Base-by-base conservation (phyloP, 2,888 invertebrate genomes). In the Bellardia bayeri region DNA sequence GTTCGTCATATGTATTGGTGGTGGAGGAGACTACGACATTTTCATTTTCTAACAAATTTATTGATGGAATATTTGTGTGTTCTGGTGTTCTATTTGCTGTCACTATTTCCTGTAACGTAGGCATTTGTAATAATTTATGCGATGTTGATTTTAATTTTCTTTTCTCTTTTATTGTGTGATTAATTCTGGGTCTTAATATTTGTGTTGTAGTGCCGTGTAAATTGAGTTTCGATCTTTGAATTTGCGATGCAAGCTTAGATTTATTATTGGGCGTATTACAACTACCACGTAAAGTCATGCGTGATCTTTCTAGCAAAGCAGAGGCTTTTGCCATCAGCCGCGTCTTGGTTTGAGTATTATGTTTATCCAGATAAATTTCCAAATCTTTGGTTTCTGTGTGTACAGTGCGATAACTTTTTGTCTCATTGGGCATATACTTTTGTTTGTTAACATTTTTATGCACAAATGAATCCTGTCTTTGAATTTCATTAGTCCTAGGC, bases 1-100 rank as follows among this genome's bases (percentile, higher is more conserved):
- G 78, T 63, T 89, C 90, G 69, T 90, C 90, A 56, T 86, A 90
- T 1, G 87, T 89, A 71, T 89, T 88, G 71, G 90, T 88, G 61
- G 89, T 88, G 49, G 89, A 84, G 37, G 89, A 88, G 4, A 88
- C 88, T 40, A 90, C 84, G 63, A 90, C 90, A 54, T 79, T 82
- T 66, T 90, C 90, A 56, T 71, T 82, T 37, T 89, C 89, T 49
- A 71, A 66, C 5, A 78, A 45, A 54, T 71, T 79, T 30, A 40
- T 11, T 11, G 63, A 8, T 16, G 81, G 51, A 3, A 61, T 74
- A 37, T 66, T 63, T 82, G 37, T 49, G 30, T 54, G 63, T 23
- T 37, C 33, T 37, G 11, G 61, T n/a, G 54, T 42, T 76, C 61
- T 51, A 7, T 54, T 78, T 23, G 40, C 33, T 23, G 6, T 23